A percentile compares a stretch with the other conserved stretches of the same genome.
Evolutionary conservation across 2,797 vertebrate species (phyloP).

Genomic region (Pitangus sulphuratus): DNA sequence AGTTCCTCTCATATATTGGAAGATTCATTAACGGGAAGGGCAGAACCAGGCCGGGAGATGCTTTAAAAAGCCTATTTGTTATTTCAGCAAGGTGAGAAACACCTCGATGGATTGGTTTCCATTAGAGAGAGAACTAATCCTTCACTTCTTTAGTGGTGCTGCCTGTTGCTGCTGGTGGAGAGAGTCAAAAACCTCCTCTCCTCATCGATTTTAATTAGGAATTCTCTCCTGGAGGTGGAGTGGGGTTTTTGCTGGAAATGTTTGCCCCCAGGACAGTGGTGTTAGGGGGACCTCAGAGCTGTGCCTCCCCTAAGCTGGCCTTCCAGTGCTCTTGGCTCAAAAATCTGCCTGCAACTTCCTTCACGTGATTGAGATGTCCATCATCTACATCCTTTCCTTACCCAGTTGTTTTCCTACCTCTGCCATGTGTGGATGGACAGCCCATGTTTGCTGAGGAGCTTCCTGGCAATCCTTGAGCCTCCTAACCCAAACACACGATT

Average conservation of each 20-base stretch:
- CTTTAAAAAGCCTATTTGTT: background rate
- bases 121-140: background rate
- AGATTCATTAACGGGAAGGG: background rate
- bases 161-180: background rate
- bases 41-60: background rate
- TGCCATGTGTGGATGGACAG: background rate
- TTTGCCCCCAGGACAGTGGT: background rate
- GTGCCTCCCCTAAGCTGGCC: background rate
- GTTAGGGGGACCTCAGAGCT: background rate
- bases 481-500: background rate
- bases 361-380: background rate
- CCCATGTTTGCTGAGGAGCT: background rate
- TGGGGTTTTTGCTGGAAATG: background rate
- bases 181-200: background rate
- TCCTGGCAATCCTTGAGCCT: background rate
- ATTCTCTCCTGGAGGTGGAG: background rate
- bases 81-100: background rate
- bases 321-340: background rate
- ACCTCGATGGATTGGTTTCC: background rate
- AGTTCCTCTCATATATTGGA: background rate
- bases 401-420: fast-evolving
- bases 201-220: background rate
- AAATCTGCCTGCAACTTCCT: background rate
- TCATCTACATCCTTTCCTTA: background rate
- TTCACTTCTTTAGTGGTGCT: background rate